Percentiles rank a stretch among this genome's conserved stretches.
Evolutionary conservation across 2,113 vertebrate species (phyloP).

Genomic region (Naja naja): DNA sequence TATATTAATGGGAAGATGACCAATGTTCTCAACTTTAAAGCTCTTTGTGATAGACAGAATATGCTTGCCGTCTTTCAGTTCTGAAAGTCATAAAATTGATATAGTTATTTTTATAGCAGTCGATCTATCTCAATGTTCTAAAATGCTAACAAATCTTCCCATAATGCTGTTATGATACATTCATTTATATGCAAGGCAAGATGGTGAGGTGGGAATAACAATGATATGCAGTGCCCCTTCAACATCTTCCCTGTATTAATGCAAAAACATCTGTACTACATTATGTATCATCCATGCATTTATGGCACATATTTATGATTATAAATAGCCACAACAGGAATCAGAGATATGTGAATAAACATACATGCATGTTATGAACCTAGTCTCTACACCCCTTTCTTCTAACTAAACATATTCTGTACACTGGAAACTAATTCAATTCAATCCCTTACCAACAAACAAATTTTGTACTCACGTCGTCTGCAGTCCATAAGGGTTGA

Average conservation of each 20-base stretch:
- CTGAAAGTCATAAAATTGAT: constrained; percentile 61
- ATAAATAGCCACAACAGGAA: not conserved
- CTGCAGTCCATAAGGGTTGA: constrained; percentile 95
- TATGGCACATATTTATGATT: not conserved
- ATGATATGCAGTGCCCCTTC: not conserved
- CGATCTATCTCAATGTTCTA: not conserved
- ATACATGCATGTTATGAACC: not conserved
- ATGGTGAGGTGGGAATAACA: not conserved
- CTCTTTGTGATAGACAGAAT: constrained; percentile 87
- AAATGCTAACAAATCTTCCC: not conserved
- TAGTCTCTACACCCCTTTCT: not conserved
- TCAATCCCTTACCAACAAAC: not conserved
- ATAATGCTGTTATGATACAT: not conserved
- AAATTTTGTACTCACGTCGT: constrained; percentile 77
- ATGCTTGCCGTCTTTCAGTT: constrained; percentile 88
- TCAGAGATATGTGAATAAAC: not conserved
- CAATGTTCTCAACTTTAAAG: constrained; percentile 96
- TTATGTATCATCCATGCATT: not conserved
- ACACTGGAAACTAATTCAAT: not conserved
- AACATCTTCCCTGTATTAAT: not conserved
- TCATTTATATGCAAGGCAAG: not conserved
- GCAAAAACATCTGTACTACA: not conserved
- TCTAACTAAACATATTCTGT: not conserved
- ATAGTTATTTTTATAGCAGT: not conserved
- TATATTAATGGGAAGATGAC: constrained; percentile 89